These are phyloP conservation scores for Ranitomeya variabilis DNA, from an alignment of 2,113 vertebrate species.

Conservation along the genomic window DNA sequence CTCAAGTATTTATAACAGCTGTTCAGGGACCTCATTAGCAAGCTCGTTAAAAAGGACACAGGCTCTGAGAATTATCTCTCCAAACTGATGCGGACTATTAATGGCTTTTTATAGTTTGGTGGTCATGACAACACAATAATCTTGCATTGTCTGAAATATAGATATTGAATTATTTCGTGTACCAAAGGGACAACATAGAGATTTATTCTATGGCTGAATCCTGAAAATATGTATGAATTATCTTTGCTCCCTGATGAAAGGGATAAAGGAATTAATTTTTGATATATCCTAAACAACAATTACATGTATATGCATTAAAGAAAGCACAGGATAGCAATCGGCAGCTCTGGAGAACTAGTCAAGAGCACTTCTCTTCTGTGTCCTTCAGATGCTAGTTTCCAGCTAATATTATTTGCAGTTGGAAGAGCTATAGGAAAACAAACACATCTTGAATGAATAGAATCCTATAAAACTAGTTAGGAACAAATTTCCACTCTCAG, in stretches of 20 bases:
- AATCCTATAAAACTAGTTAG: not conserved
- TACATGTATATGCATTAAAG: not conserved
- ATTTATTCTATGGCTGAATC: not conserved
- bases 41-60: constrained; percentile 28
- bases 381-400: not conserved
- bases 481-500: not conserved
- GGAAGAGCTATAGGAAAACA: not conserved
- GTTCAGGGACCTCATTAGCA: not conserved
- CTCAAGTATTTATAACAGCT: constrained; percentile 41
- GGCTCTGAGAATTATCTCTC: constrained; percentile 20
- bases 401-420: not conserved
- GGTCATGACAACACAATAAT: constrained; percentile 39
- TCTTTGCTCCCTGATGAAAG: not conserved
- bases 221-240: not conserved
- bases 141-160: not conserved
- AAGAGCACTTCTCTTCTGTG: not conserved
- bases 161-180: not conserved
- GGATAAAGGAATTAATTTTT: not conserved
- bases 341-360: not conserved
- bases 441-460: not conserved
- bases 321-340: not conserved
- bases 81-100: not conserved
- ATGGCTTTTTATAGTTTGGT: not conserved
- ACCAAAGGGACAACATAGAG: constrained; percentile 7
- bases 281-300: not conserved